phyloP scores from a whole-genome alignment of 1,140 invertebrate genomes.

The Pseudomyrmex concolor region DNA sequence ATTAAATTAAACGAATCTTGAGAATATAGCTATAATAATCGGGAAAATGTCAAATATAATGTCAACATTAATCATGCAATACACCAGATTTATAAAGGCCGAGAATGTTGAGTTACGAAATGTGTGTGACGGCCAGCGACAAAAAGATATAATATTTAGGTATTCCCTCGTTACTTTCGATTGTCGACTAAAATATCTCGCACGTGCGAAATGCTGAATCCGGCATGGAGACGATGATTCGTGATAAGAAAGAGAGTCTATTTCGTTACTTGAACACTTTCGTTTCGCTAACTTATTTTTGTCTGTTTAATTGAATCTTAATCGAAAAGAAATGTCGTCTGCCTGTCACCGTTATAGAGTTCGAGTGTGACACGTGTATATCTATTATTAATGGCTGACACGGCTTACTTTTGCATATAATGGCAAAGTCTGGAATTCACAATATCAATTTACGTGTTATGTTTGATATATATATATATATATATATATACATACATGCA shows the following conservation, averaged over 20 bases:
- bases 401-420: neutral
- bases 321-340: neutral
- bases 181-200: conserved; percentile 51
- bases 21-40: neutral
- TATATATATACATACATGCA: no score
- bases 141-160: conserved; percentile 58
- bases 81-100: neutral
- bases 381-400: neutral
- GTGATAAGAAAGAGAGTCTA: conserved; percentile 37
- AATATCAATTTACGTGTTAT: no score
- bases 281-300: conserved; percentile 36
- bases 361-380: conserved; percentile 11
- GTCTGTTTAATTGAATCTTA: conserved; percentile 5
- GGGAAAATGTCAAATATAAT: neutral
- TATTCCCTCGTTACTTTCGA: conserved; percentile 47
- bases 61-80: conserved; percentile 17
- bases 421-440: neutral
- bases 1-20: neutral
- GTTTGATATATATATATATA: no score
- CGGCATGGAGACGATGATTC: neutral
- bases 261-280: conserved; percentile 23
- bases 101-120: conserved; percentile 48
- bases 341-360: conserved; percentile 6
- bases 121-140: conserved; percentile 33
- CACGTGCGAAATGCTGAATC: conserved; percentile 15